Evolutionary conservation across 2,113 vertebrate genomes (phyloP).

Genomic region (Phrynosoma platyrhinos): DNA sequence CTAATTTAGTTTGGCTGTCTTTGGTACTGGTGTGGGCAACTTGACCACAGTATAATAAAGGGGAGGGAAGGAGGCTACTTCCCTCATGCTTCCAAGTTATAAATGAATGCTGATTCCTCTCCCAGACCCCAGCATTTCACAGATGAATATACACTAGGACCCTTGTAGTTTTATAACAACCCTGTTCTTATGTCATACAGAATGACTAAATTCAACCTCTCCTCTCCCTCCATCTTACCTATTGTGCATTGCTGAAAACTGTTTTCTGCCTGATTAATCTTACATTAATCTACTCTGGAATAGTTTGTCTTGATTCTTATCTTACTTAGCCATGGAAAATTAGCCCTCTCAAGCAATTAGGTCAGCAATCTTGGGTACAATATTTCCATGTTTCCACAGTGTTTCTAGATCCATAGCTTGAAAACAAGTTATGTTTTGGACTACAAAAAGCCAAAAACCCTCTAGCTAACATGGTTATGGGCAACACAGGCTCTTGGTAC

Average conservation of each 20-base stretch:
- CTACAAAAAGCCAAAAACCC: too few species aligned
- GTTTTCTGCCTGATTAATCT: neutral
- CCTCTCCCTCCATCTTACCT: neutral
- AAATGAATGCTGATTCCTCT: neutral
- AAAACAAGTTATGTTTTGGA: too few species aligned
- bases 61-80: neutral
- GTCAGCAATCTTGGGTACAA: neutral
- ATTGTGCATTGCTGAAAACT: neutral
- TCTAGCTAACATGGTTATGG: too few species aligned
- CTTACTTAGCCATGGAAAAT: neutral
- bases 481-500: too few species aligned
- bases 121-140: neutral
- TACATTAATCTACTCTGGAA: neutral
- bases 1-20: constrained; percentile 18
- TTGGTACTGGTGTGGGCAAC: constrained; percentile 8
- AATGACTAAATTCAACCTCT: neutral
- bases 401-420: too few species aligned
- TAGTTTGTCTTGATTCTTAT: neutral
- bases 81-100: neutral
- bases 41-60: neutral
- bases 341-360: neutral
- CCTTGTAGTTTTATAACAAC: neutral
- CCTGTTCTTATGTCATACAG: neutral
- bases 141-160: neutral
- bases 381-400: neutral